Evolutionary conservation across 1,140 invertebrate species (phyloP).

Genomic region (Conopomorpha cramerella): DNA sequence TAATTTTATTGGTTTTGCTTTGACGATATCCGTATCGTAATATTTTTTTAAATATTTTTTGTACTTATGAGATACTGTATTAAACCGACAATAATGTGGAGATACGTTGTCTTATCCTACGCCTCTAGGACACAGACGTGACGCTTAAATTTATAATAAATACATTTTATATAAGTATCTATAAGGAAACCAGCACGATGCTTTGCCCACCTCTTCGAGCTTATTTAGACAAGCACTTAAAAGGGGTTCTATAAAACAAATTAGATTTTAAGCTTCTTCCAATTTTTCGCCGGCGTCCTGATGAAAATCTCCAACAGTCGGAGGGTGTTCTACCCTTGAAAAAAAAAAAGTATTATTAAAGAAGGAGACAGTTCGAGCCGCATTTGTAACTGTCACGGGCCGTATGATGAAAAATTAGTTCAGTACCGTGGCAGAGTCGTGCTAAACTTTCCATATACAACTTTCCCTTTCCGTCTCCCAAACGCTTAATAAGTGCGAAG

Average conservation of each 20-base stretch:
- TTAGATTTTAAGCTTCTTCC: slow-evolving; percentile 50
- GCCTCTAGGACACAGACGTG: no score
- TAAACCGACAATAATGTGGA: no score
- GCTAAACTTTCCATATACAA: slow-evolving; percentile 41
- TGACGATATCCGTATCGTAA: no score
- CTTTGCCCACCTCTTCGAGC: no score
- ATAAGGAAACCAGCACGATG: no score
- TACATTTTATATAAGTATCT: no score
- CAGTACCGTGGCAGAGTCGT: slow-evolving; percentile 55
- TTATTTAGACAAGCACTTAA: slow-evolving; percentile 18
- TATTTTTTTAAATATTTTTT: no score
- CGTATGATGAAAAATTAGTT: slow-evolving; percentile 64
- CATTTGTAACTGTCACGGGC: slow-evolving; percentile 62
- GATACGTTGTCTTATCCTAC: no score
- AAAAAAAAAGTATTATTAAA: slow-evolving; percentile 63
- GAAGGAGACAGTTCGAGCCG: slow-evolving; percentile 61
- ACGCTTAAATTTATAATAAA: no score
- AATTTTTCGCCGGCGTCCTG: slow-evolving; percentile 35
- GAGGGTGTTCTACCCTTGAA: slow-evolving; percentile 56
- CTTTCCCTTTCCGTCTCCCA: slow-evolving; percentile 35
- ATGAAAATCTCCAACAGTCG: slow-evolving; percentile 53
- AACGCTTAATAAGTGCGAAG: slow-evolving; percentile 11
- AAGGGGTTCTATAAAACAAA: slow-evolving; percentile 36
- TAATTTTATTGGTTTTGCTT: no score
- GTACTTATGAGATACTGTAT: no score